Conservation (phyloP, 2,797 vertebrate species). For the Leptodactylus fallax region DNA sequence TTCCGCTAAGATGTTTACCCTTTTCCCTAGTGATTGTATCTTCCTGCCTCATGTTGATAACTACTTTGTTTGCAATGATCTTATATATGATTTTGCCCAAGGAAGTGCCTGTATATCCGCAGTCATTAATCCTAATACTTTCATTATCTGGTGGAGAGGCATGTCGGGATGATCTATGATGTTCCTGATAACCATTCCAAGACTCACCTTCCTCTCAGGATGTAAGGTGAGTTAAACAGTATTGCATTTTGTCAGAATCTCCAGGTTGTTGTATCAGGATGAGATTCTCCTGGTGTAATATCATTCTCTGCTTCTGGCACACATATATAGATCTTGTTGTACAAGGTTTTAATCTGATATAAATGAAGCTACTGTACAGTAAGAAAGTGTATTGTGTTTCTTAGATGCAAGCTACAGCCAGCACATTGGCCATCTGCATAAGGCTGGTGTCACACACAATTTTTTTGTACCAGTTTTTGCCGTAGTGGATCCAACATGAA, state of each 20-base stretch:
- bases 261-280: not conserved
- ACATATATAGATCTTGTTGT: not conserved
- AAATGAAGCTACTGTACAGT: not conserved
- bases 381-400: not conserved
- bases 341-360: not conserved
- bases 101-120: not conserved
- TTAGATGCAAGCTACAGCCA: not conserved
- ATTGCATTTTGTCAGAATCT: not conserved
- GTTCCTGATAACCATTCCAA: not conserved
- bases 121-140: conserved; percentile 31
- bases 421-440: too few species aligned
- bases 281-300: not conserved
- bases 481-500: too few species aligned
- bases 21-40: not conserved
- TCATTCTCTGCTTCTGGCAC: not conserved
- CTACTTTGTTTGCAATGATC: conserved; percentile 6
- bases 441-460: too few species aligned
- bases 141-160: conserved; percentile 17
- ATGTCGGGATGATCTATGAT: conserved; percentile 24
- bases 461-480: too few species aligned
- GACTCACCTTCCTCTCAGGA: conserved; percentile 8
- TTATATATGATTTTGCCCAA: conserved; percentile 24
- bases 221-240: not conserved
- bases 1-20: not conserved
- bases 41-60: conserved; percentile 21